Percentiles rank a stretch among this genome's conserved stretches.
Evolutionary conservation across 2,113 vertebrate genomes (phyloP).

Genomic region (Sminthopsis crassicaudata): DNA sequence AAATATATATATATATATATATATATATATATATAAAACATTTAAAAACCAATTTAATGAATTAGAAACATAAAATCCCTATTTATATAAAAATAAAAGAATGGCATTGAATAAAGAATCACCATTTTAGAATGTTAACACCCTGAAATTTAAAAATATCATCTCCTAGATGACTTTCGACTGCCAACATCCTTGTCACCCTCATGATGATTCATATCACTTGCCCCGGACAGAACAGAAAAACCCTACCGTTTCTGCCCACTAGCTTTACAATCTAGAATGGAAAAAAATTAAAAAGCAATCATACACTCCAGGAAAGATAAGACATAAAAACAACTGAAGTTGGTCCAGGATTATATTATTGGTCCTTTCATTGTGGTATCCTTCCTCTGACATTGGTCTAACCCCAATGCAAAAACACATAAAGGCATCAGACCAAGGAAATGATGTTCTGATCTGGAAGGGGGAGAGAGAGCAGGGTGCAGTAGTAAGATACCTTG

Average conservation of each 20-base stretch:
- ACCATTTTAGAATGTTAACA: too few relatives aligned
- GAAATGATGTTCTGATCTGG: fast-evolving
- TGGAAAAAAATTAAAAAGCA: background rate
- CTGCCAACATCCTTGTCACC: background rate
- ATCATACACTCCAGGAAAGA: background rate
- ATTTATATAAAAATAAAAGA: background rate
- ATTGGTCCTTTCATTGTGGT: fast-evolving
- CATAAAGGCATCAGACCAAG: background rate
- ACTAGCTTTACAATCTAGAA: background rate
- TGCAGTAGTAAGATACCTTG: background rate
- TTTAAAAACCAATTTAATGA: background rate
- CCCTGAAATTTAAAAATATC: background rate
- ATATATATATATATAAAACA: too few relatives aligned
- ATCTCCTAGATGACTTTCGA: background rate
- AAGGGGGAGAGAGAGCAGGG: background rate
- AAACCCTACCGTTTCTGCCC: background rate
- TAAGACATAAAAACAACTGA: background rate
- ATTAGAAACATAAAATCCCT: background rate
- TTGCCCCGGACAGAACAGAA: too few relatives aligned
- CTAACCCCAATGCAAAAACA: background rate
- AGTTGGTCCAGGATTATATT: fast-evolving
- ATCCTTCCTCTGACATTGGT: background rate
- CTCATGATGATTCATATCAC: fast-evolving
- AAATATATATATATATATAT: too few relatives aligned
- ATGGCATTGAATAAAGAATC: too few relatives aligned